Evolutionary conservation across 1,140 invertebrate genomes (phyloP).

Genomic region (Leptinotarsa defecta): DNA sequence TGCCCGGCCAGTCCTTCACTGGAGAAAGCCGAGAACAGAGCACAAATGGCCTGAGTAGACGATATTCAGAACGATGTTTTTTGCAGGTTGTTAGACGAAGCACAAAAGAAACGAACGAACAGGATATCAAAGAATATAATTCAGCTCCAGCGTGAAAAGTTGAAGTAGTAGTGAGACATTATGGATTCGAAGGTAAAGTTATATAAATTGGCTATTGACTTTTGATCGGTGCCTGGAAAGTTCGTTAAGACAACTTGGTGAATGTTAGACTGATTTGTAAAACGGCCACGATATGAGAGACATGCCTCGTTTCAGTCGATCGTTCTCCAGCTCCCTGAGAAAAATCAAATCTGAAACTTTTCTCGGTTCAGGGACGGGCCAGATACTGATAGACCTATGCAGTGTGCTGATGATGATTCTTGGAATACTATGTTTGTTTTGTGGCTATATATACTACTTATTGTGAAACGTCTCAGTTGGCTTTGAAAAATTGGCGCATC

Average conservation of each 20-base stretch:
- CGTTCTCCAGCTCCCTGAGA: neutral
- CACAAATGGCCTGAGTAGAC: conserved; percentile 13
- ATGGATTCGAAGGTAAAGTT: conserved; percentile 24
- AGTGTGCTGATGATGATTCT: too few relatives aligned
- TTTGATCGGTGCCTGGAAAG: conserved; percentile 28
- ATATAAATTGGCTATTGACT: conserved; percentile 32
- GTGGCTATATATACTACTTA: too few relatives aligned
- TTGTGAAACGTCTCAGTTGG: too few relatives aligned
- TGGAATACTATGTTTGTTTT: too few relatives aligned
- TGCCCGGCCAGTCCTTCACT: neutral
- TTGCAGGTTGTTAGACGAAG: conserved; percentile 8
- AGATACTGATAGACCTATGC: too few relatives aligned
- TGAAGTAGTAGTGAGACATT: conserved; percentile 23
- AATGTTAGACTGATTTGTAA: conserved; percentile 31
- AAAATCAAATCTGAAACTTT: too few relatives aligned
- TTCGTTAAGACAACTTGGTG: conserved; percentile 31
- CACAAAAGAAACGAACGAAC: conserved; percentile 3
- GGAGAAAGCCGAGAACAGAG: neutral
- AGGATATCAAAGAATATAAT: conserved; percentile 26
- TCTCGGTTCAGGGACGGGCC: too few relatives aligned
- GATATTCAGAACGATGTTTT: conserved; percentile 16
- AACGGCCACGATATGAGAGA: conserved; percentile 31
- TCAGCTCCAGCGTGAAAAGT: conserved; percentile 22
- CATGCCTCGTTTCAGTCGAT: conserved; percentile 23
- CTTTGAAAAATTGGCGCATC: too few relatives aligned